These are phyloP conservation scores for Rhopalosiphum padi DNA, from an alignment of 1,140 invertebrate genomes.

Conservation along the genomic window DNA sequence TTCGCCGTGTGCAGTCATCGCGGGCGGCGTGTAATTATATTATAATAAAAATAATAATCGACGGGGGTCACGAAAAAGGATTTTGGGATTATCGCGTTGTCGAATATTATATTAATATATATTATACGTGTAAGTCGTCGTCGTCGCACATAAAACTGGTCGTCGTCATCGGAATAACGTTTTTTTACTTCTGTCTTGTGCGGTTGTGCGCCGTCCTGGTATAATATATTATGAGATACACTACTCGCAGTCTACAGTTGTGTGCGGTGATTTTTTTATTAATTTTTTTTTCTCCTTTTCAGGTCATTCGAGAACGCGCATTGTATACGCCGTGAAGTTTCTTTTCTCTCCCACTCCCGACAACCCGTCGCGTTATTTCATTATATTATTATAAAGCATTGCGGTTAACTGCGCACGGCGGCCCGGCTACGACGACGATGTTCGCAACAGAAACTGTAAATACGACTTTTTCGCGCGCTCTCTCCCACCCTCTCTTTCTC, in stretches of 20 bases:
- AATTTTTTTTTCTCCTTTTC: conserved; percentile 20
- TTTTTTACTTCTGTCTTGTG: background rate
- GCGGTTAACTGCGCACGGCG: background rate
- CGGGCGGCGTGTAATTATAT: too few species aligned
- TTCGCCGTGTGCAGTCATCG: background rate
- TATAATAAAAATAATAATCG: background rate
- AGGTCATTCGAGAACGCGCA: conserved; percentile 19
- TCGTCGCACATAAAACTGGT: background rate
- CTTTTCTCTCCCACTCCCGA: conserved; percentile 19
- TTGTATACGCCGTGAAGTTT: background rate
- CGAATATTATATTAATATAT: background rate
- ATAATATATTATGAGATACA: background rate
- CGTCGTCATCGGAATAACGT: background rate
- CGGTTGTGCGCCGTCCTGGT: background rate
- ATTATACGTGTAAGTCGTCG: background rate
- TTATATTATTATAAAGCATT: conserved; percentile 14
- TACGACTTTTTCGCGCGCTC: background rate
- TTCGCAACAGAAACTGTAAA: conserved; percentile 33
- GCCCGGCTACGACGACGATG: background rate
- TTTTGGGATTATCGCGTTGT: background rate
- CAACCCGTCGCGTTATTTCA: background rate
- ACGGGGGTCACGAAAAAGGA: background rate
- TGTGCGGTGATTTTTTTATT: conserved; percentile 1
- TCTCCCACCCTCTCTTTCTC: background rate
- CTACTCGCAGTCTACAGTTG: background rate